phyloP scores from a whole-genome alignment of 2,797 vertebrate species.

The Luscinia megarhynchos region DNA sequence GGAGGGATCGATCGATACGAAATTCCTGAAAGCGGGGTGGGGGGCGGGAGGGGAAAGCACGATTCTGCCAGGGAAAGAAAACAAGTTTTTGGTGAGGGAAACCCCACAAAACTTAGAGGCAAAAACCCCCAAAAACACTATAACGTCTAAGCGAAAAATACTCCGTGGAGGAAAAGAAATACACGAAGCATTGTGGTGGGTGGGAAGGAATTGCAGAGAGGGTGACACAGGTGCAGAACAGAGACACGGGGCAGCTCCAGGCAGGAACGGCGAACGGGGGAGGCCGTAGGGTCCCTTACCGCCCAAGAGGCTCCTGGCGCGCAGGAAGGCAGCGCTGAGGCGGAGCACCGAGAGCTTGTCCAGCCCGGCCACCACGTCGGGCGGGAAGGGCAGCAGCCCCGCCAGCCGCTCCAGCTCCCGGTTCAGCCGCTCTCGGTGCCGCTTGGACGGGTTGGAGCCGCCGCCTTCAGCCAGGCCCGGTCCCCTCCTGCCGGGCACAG shows the following conservation, averaged over 20 bases:
- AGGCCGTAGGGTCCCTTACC: constrained; percentile 23
- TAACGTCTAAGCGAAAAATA: neutral
- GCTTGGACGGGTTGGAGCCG: constrained; percentile 83
- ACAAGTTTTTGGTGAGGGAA: neutral
- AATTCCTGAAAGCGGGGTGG: neutral
- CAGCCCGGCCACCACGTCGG: constrained; percentile 80
- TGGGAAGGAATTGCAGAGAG: neutral
- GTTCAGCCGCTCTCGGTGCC: constrained; percentile 82
- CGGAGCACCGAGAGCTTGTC: constrained; percentile 82
- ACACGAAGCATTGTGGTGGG: neutral
- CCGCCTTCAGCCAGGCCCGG: constrained; percentile 57
- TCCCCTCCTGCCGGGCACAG: constrained; percentile 68
- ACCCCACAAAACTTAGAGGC: neutral
- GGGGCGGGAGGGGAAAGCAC: too few species aligned
- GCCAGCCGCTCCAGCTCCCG: constrained; percentile 83
- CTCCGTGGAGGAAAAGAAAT: neutral
- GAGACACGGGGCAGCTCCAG: fast-evolving
- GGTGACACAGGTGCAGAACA: neutral
- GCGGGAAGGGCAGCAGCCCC: constrained; percentile 79
- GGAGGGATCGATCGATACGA: too few species aligned
- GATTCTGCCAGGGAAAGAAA: neutral
- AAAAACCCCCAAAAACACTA: neutral
- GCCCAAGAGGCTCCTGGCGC: constrained; percentile 81
- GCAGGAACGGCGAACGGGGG: neutral
- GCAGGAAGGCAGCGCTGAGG: constrained; percentile 78